Evolutionary conservation across 2,888 invertebrate species (phyloP).

Genomic region (Myopa testacea): DNA sequence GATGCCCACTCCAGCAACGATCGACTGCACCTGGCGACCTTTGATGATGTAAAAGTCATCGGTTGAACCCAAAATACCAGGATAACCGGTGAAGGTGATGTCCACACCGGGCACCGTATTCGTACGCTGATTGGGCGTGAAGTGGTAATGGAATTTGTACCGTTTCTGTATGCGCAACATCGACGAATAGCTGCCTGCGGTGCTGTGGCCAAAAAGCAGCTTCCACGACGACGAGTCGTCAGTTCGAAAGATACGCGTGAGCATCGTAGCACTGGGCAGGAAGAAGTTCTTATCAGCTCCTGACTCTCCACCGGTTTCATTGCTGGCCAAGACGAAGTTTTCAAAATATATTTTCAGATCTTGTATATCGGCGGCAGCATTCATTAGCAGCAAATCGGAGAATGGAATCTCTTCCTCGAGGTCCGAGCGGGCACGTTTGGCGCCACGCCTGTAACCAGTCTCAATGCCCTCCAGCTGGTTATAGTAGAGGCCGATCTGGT

Average conservation of each 20-base stretch:
- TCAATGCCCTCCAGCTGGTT: conserved; percentile 82
- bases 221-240: conserved; percentile 61
- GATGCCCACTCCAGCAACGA: conserved; percentile 82
- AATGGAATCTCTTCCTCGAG: conserved; percentile 73
- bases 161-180: conserved; percentile 89
- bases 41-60: conserved; percentile 84
- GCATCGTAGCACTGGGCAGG: conserved; percentile 69
- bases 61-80: conserved; percentile 83
- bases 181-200: conserved; percentile 81
- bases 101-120: conserved; percentile 75
- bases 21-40: conserved; percentile 72
- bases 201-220: conserved; percentile 83
- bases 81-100: conserved; percentile 85
- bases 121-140: conserved; percentile 69
- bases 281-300: conserved; percentile 72
- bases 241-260: conserved; percentile 60
- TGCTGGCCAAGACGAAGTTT: conserved; percentile 61
- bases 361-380: conserved; percentile 80
- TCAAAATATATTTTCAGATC: conserved; percentile 70
- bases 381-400: conserved; percentile 79
- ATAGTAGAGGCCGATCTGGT: conserved; percentile 83
- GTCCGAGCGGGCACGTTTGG: conserved; percentile 74
- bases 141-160: conserved; percentile 83
- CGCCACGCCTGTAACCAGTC: conserved; percentile 80
- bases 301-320: conserved; percentile 5